phyloP scores from a whole-genome alignment of 2,888 invertebrate species.

The Neoaliturus tenellus region DNA sequence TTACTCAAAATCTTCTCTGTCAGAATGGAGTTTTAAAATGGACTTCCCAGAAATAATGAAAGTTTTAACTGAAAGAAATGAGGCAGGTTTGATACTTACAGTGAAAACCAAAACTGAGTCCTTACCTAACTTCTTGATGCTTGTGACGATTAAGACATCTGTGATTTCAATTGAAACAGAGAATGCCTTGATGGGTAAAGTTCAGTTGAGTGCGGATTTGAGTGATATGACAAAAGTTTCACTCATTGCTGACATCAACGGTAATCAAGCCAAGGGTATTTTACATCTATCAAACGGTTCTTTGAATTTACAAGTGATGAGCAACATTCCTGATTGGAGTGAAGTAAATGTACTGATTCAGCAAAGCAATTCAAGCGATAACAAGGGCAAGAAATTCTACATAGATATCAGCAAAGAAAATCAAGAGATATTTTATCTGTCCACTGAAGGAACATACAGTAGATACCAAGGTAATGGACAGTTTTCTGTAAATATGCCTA shows the following conservation, averaged over 20 bases:
- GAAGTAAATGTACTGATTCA: not conserved
- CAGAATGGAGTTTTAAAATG: not conserved
- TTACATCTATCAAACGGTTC: not conserved
- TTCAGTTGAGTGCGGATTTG: not conserved
- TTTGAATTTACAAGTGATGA: not conserved
- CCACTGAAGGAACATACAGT: not conserved
- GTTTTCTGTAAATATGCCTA: not conserved
- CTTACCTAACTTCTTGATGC: not conserved
- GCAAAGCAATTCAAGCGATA: not conserved
- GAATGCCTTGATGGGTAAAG: not conserved
- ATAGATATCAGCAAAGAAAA: slow-evolving; percentile 1
- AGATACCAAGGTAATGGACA: not conserved
- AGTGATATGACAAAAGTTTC: not conserved
- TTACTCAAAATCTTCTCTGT: not conserved
- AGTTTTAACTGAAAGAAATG: not conserved
- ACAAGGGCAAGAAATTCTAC: not conserved
- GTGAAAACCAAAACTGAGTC: not conserved
- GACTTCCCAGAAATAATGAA: not conserved
- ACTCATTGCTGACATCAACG: not conserved
- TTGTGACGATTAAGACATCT: not conserved
- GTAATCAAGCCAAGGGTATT: not conserved
- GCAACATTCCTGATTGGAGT: slow-evolving; percentile 20
- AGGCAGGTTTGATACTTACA: not conserved
- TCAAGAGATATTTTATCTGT: not conserved
- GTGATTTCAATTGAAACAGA: not conserved